Percentiles rank a stretch among this genome's conserved stretches.
These are phyloP conservation scores for Turritopsis dohrnii DNA, from an alignment of 30 jellyfish, hydroid and myxozoan species.

Conservation along the genomic window DNA sequence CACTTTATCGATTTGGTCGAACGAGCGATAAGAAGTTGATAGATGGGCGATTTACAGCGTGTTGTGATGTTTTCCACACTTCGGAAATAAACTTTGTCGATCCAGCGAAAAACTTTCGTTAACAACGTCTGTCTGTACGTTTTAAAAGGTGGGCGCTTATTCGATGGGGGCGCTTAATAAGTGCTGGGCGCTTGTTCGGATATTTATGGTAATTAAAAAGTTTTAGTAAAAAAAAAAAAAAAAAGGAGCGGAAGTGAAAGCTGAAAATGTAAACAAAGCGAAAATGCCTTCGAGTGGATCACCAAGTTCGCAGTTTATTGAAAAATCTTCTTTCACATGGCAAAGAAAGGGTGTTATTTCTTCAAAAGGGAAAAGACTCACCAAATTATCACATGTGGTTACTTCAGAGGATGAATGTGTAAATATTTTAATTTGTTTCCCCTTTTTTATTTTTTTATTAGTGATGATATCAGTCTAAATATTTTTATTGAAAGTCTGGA, in stretches of 20 bases:
- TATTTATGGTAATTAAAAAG: too few relatives aligned
- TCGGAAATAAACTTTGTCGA: too few relatives aligned
- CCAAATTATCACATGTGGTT: not conserved
- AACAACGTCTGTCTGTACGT: too few relatives aligned
- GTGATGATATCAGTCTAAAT: not conserved
- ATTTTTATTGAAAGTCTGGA: not conserved
- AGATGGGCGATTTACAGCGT: too few relatives aligned
- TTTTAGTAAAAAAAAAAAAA: too few relatives aligned
- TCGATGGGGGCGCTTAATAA: too few relatives aligned
- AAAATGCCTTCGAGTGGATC: not conserved
- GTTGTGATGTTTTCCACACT: too few relatives aligned
- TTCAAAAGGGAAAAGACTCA: not conserved
- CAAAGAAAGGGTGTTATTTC: not conserved
- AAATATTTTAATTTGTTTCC: not conserved
- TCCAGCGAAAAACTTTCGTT: too few relatives aligned
- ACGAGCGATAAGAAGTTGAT: too few relatives aligned
- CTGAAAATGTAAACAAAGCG: not conserved
- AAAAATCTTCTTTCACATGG: not conserved
- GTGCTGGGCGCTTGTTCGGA: too few relatives aligned
- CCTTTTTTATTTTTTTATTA: not conserved
- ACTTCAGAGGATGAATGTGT: not conserved
- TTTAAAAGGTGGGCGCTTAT: too few relatives aligned
- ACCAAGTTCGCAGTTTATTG: not conserved
- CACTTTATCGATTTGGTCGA: too few relatives aligned
- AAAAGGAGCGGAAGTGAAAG: not conserved